Base-by-base conservation (phyloP, 64 coral and sea anemone species). In the Montipora sp. region DNA sequence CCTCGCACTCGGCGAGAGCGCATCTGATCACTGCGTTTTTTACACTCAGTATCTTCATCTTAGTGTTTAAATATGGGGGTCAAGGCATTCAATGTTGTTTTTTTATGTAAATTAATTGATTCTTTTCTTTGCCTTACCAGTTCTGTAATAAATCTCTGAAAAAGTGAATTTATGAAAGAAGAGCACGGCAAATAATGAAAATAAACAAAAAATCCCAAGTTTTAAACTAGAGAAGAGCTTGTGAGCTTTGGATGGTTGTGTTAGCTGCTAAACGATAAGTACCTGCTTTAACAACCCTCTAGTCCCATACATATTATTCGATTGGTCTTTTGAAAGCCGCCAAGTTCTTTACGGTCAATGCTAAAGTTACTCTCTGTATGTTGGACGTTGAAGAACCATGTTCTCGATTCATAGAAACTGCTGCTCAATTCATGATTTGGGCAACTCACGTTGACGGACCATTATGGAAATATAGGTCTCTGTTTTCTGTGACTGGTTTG, bases 311-410 rank as follows among this genome's bases (percentile, higher is more conserved):
- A 67, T 45, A 6, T 84, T 69, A 13, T 47, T 84, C 60, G 7
- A 47, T 68, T 48, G 16, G 14, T 0, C 10, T 48, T 71, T 85
- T 85, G 82, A 85, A 85, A 85, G 82, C 3, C n/a, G 61, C 82
- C 50, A 71, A 20, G 44, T 78, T 71, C 16, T 71, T 49, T 69
- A 58, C 21, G 3, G 21, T 53, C 60, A 67, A 46, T 6, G 18
- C 5, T 4, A 4, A 45, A 2, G 21, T 50, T 85, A 43, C 12
- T 85, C 13, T 15, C 14, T 63, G 11, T 63, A 14, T 63, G 3
- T 63, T 16, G 60, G 14, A 63, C 11, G 14, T 0, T 15, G 0
- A 4, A 4, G 0, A 63, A 63, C 14, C 60, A 15, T 12, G 13
- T 14, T 14, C 3, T 63, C 14, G 60, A 63, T 63, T 63, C 14